A percentile compares a stretch with the other conserved stretches of the same genome.
Evolutionary conservation across 2,113 vertebrate genomes (phyloP).

Genomic region (Lepisosteus oculatus): DNA sequence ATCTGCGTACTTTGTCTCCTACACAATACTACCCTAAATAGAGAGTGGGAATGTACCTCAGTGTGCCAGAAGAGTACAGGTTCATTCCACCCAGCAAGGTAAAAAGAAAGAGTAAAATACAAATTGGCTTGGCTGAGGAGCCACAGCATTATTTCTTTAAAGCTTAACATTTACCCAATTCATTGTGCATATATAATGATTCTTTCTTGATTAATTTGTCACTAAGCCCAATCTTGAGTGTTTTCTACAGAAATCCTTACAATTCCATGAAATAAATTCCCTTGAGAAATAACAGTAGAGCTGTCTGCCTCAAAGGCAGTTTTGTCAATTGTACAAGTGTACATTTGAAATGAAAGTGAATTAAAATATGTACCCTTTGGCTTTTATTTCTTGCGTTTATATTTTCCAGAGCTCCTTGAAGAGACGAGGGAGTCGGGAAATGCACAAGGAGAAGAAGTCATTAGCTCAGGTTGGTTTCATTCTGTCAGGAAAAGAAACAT

Average conservation of each 20-base stretch:
- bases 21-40: no score
- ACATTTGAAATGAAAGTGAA: neutral
- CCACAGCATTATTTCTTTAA: neutral
- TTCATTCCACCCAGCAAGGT: no score
- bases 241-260: neutral
- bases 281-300: no score
- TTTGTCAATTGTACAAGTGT: neutral
- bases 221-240: neutral
- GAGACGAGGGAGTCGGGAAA: conserved; percentile 88
- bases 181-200: conserved; percentile 31
- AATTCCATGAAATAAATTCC: neutral
- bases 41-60: no score
- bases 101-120: no score
- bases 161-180: conserved; percentile 31
- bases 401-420: conserved; percentile 81
- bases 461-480: conserved; percentile 74
- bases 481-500: no score
- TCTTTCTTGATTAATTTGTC: conserved; percentile 29
- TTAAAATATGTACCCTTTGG: neutral
- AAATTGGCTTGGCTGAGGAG: no score
- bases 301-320: neutral
- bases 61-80: no score
- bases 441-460: conserved; percentile 89
- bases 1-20: no score
- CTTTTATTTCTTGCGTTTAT: conserved; percentile 17